Evolutionary conservation across 2,113 vertebrate species (phyloP).

Genomic region (Amphilophus citrinellus): DNA sequence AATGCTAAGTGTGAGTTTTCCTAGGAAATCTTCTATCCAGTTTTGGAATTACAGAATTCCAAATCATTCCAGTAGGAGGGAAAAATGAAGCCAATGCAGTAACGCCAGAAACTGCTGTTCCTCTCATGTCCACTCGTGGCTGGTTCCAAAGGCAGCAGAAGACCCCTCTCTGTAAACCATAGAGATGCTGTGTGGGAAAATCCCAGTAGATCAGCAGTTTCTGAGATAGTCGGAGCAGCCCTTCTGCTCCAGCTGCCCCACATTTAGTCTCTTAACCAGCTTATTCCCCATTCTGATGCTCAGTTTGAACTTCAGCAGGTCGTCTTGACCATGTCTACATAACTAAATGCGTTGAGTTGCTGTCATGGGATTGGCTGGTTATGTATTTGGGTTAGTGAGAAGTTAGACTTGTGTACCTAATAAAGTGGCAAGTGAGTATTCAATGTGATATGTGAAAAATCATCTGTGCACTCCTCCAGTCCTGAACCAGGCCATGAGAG

Average conservation of each 20-base stretch:
- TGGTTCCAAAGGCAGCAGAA: no score
- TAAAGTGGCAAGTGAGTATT: neutral
- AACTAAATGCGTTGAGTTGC: neutral
- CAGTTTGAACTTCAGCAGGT: neutral
- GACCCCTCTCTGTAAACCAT: neutral
- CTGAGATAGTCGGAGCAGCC: neutral
- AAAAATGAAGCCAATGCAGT: no score
- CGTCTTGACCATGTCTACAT: neutral
- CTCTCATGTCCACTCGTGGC: neutral
- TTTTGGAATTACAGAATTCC: no score
- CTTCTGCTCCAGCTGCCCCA: neutral
- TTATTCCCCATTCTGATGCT: neutral
- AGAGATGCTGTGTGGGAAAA: neutral
- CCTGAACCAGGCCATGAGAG: neutral
- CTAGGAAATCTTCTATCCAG: no score
- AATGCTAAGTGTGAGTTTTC: no score
- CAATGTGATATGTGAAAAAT: neutral
- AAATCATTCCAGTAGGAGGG: no score
- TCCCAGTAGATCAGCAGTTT: neutral
- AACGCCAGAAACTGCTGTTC: neutral
- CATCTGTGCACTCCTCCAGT: neutral
- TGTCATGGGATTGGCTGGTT: neutral
- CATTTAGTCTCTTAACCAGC: neutral
- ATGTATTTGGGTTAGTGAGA: neutral
- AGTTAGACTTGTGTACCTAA: neutral